These are phyloP conservation scores for Rhadina sibilatrix DNA, from an alignment of 2,113 vertebrate species.

Conservation along the genomic window DNA sequence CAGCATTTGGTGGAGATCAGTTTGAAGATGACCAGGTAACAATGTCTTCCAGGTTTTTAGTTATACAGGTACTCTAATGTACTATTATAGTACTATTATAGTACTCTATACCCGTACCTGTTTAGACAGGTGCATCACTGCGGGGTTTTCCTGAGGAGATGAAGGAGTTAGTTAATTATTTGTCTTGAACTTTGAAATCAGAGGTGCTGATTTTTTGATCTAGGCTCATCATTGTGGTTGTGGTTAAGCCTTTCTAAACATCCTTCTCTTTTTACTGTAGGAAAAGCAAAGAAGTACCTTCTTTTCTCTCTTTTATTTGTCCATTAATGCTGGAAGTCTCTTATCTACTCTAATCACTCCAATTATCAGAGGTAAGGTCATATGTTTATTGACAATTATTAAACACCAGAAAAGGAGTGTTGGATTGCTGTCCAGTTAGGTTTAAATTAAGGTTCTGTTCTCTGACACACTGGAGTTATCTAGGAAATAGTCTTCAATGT, in stretches of 20 bases:
- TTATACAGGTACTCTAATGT: background rate
- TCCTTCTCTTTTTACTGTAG: slow-evolving; percentile 69
- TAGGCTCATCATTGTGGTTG: background rate
- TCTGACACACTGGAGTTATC: background rate
- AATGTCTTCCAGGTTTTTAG: background rate
- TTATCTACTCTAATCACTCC: slow-evolving; percentile 93
- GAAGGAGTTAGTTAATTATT: background rate
- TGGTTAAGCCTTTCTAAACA: background rate
- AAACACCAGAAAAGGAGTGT: background rate
- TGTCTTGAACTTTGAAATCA: background rate
- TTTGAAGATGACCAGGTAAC: slow-evolving; percentile 89
- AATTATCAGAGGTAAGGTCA: slow-evolving; percentile 83
- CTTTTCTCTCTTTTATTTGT: slow-evolving; percentile 94
- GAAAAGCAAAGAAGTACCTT: slow-evolving; percentile 85
- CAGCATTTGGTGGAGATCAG: slow-evolving; percentile 95
- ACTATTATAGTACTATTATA: background rate
- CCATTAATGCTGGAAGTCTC: slow-evolving; percentile 92
- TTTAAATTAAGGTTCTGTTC: background rate
- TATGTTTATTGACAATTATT: background rate
- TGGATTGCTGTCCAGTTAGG: background rate
- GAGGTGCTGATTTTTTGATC: background rate
- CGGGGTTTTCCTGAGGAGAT: background rate
- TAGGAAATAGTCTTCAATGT: background rate
- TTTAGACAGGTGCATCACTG: background rate
- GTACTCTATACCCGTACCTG: no score